Evolutionary conservation across 2,797 vertebrate genomes (phyloP).

Genomic region (Esox masquinongy): DNA sequence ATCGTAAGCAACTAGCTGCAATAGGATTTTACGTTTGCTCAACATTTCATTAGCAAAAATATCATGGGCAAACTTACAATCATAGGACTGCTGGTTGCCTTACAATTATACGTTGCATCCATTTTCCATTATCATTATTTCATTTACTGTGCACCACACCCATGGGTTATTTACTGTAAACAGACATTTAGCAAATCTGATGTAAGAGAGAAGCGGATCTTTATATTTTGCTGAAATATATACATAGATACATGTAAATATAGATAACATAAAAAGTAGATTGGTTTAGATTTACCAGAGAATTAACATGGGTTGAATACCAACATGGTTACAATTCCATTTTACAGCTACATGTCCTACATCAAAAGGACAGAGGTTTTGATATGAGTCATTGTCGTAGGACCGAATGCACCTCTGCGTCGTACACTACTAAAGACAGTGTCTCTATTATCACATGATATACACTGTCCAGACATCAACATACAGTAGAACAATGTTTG

Average conservation of each 20-base stretch:
- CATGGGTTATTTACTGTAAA: not conserved
- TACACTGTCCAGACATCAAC: no score
- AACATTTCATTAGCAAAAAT: no score
- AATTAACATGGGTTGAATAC: not conserved
- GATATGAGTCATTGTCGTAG: not conserved
- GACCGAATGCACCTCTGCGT: not conserved
- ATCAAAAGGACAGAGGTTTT: not conserved
- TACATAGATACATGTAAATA: not conserved
- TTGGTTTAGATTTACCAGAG: not conserved
- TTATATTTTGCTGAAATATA: not conserved
- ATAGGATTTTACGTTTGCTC: no score
- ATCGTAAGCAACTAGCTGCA: no score
- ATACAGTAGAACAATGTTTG: no score
- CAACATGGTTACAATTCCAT: not conserved
- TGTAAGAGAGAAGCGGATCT: not conserved
- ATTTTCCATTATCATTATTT: no score
- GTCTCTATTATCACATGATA: not conserved
- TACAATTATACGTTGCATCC: no score
- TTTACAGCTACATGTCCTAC: constrained; percentile 16
- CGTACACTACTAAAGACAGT: not conserved
- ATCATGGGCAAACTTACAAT: no score
- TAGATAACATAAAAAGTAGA: not conserved
- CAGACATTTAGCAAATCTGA: not conserved
- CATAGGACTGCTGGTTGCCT: no score
- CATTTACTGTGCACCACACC: not conserved